Percentiles rank a stretch among this genome's conserved stretches.
Conservation (phyloP, 2,797 vertebrate genomes). For the Halcyon chelicuti region DNA sequence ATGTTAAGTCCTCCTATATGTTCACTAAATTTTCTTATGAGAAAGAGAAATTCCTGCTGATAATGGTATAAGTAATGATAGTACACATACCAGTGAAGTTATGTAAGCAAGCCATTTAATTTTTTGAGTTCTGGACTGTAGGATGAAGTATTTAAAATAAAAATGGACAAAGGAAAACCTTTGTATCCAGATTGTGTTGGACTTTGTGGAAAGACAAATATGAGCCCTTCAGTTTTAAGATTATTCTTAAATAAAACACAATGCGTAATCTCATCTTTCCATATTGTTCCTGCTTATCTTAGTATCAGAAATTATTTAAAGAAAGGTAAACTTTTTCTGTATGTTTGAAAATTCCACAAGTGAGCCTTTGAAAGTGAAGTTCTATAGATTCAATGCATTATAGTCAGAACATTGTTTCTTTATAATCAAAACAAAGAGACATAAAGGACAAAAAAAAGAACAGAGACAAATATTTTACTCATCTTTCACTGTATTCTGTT, state of each 20-base stretch:
- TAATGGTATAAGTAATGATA: neutral
- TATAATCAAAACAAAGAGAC: neutral
- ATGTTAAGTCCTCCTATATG: neutral
- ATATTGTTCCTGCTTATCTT: neutral
- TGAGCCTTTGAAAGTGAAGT: neutral
- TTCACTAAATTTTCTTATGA: neutral
- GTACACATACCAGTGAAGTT: neutral
- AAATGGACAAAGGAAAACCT: neutral
- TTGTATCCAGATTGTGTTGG: neutral
- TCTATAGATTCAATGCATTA: neutral
- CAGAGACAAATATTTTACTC: neutral
- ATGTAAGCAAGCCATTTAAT: neutral
- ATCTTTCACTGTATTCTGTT: neutral
- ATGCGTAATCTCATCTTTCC: neutral
- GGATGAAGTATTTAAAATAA: neutral
- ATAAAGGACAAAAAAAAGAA: neutral
- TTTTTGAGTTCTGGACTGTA: neutral
- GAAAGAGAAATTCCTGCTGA: neutral
- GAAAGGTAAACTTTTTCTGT: neutral
- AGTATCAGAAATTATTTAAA: neutral
- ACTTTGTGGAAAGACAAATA: neutral
- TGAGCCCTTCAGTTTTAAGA: neutral
- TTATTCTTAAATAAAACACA: neutral
- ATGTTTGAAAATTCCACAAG: neutral
- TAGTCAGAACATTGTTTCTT: neutral